Conservation (phyloP, 2,888 invertebrate genomes). For the Masnerella sp. region DNA sequence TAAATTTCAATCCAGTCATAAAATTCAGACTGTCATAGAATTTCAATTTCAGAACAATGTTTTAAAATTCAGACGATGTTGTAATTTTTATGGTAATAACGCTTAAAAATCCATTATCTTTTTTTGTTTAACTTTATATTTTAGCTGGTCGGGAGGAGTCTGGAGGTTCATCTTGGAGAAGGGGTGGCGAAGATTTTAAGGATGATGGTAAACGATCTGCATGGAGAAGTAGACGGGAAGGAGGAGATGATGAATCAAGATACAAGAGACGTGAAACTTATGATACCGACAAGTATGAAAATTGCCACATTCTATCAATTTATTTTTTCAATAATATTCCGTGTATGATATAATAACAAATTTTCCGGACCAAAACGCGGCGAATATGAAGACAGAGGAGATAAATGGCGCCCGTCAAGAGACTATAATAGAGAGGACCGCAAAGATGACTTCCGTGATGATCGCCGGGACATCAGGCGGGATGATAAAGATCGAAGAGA, state of each 20-base stretch:
- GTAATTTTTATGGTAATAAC: background rate
- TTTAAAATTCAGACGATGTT: background rate
- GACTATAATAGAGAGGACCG: conserved; percentile 7
- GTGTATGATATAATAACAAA: no score
- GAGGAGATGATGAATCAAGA: conserved; percentile 62
- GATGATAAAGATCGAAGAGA: conserved; percentile 11
- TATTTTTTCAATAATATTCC: no score
- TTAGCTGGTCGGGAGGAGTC: conserved; percentile 9
- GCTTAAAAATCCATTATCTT: no score
- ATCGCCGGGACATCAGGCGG: background rate
- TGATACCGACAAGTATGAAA: background rate
- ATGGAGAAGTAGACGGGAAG: conserved; percentile 21
- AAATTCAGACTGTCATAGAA: no score
- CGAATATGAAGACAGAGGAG: no score
- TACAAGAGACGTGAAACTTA: conserved; percentile 62
- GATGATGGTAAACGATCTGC: conserved; percentile 19
- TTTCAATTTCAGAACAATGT: no score
- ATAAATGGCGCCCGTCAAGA: no score
- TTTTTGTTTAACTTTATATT: background rate
- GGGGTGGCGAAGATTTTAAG: conserved; percentile 13
- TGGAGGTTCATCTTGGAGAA: background rate
- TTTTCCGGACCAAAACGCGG: no score
- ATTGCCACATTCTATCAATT: no score
- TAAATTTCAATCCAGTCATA: background rate
- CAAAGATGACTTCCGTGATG: conserved; percentile 1